Conservation (phyloP, 2,888 invertebrate species). For the Iphiclides podalirius region DNA sequence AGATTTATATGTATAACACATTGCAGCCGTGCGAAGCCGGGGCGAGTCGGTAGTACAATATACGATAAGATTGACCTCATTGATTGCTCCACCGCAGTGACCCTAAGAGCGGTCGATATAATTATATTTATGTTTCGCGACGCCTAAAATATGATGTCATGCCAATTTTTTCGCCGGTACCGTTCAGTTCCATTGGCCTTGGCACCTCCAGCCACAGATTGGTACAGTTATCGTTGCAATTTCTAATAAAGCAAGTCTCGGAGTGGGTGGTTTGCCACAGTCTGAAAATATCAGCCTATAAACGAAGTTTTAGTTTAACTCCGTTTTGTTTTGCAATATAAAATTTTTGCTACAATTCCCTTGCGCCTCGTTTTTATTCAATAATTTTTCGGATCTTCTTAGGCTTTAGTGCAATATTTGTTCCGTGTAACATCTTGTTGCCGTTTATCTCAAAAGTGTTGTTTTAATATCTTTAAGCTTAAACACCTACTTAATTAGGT, state of each 20-base stretch:
- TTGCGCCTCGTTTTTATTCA: too few relatives aligned
- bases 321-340: constrained; percentile 4
- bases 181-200: constrained; percentile 50
- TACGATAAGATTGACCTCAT: neutral
- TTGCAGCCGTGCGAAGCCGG: too few relatives aligned
- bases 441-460: neutral
- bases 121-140: constrained; percentile 28
- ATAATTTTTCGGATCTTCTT: neutral
- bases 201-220: constrained; percentile 40
- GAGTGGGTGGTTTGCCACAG: constrained; percentile 41
- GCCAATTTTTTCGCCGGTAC: constrained; percentile 29
- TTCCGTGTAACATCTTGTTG: neutral
- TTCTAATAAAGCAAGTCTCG: constrained; percentile 37
- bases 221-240: constrained; percentile 46
- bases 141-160: constrained; percentile 44
- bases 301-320: constrained; percentile 1
- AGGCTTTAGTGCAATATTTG: neutral
- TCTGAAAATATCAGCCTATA: constrained; percentile 10
- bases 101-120: constrained; percentile 16
- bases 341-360: too few relatives aligned
- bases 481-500: too few relatives aligned
- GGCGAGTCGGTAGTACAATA: too few relatives aligned
- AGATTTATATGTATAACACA: too few relatives aligned
- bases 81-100: neutral
- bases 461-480: neutral